Conservation (phyloP, 1,140 invertebrate genomes). For the Cotesia vestalis region DNA sequence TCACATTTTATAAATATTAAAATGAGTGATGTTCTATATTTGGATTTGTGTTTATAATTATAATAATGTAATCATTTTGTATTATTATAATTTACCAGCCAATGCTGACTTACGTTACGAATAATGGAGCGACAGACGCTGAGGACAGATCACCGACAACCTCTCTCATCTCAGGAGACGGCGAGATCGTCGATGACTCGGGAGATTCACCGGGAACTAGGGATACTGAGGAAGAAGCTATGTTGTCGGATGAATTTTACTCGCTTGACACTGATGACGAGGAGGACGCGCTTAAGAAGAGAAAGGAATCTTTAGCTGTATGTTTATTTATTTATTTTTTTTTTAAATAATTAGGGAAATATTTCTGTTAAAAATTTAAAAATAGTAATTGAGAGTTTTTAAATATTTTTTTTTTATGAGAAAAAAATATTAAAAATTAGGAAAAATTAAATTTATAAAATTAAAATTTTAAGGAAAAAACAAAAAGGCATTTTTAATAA, state of each 20-base stretch:
- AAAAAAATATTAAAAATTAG: no score
- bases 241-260: slow-evolving; percentile 61
- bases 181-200: slow-evolving; percentile 53
- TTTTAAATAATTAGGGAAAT: neutral
- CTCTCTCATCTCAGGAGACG: slow-evolving; percentile 54
- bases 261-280: slow-evolving; percentile 62
- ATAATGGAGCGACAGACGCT: slow-evolving; percentile 41
- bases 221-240: slow-evolving; percentile 58
- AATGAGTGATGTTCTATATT: no score
- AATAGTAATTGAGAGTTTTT: no score
- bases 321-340: slow-evolving; percentile 8
- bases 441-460: no score
- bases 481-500: no score
- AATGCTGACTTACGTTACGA: slow-evolving; percentile 53
- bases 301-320: slow-evolving; percentile 40
- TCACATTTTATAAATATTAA: neutral
- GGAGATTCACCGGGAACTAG: slow-evolving; percentile 56
- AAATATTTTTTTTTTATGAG: no score
- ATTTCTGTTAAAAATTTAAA: neutral
- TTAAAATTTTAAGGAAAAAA: no score
- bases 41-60: no score
- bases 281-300: slow-evolving; percentile 50
- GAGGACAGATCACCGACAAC: slow-evolving; percentile 56
- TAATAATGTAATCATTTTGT: slow-evolving; percentile 24
- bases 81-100: slow-evolving; percentile 43